Base-by-base conservation (phyloP, 2,113 vertebrate species). In the Psophia crepitans region DNA sequence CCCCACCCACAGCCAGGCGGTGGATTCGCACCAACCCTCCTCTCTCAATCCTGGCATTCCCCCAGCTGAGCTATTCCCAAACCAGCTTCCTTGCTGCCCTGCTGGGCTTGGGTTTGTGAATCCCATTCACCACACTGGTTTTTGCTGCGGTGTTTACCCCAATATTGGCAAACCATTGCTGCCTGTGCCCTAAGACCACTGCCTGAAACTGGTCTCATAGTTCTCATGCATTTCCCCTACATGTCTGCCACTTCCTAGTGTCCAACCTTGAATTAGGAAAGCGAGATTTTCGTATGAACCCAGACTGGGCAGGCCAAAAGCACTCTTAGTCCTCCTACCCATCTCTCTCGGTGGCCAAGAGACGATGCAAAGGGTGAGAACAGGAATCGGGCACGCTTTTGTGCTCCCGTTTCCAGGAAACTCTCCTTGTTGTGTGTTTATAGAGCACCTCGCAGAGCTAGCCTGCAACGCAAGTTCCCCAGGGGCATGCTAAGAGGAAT, bases 351-450 rank as follows among this genome's bases (percentile, higher is more conserved):
- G 24, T 33, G 30, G 26, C 0, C 0, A 2, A 49, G 18, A 53
- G 26, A 11, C 3, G 5, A 39, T 4, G 12, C 9, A 49, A 49
- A 71, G 43, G 9, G 39, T 39, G 22, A 56, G 18, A 75, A 57
- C 8, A 86, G 41, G 35, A 75, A 56, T 2, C 5, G 22, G 9
- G 17, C 5, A 20, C 0, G 1, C 2, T 63, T 77, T 33, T 58
- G 27, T 56, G 19, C 14, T 61, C 23, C 30, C 1, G 2, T 73
- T 95, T 93, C 74, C 57, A 93, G 77, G 87, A 89, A 94, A 64
- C 22, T 57, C 37, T 81, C 56, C 44, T 53, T 84, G 60, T 95
- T 96, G 54, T 95, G 53, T 89, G 76, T 93, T 96, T 95, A 81
- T 58, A 78, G 74, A 91, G 44, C 57, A 78, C 64, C 92, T 95